Evolutionary conservation across 2,888 invertebrate genomes (phyloP).

Genomic region (Empis livida): DNA sequence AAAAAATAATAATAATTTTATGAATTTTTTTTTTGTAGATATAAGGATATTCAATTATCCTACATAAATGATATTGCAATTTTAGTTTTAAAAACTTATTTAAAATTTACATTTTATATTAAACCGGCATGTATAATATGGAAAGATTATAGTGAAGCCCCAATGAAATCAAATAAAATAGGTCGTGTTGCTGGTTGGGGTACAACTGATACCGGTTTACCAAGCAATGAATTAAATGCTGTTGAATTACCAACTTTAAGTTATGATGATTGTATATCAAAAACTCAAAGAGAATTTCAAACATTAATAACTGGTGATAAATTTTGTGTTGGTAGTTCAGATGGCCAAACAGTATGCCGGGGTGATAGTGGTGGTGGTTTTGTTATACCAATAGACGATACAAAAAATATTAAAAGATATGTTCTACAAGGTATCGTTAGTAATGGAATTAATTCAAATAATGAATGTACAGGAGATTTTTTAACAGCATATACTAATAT

Average conservation of each 20-base stretch:
- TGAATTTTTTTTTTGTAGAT: slow-evolving; percentile 9
- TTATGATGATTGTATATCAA: slow-evolving; percentile 12
- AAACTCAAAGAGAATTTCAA: slow-evolving; percentile 10
- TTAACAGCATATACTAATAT: slow-evolving; percentile 14
- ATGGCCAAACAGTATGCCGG: slow-evolving; percentile 15
- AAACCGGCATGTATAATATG: slow-evolving; percentile 30
- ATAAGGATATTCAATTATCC: slow-evolving; percentile 15
- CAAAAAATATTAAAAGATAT: slow-evolving; percentile 6
- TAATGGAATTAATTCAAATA: slow-evolving; percentile 1
- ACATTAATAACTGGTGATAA: slow-evolving; percentile 22
- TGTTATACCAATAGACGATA: slow-evolving; percentile 6
- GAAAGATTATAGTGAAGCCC: slow-evolving; percentile 10
- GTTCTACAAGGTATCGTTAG: slow-evolving; percentile 22
- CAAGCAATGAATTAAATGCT: slow-evolving; percentile 11
- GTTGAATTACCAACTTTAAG: slow-evolving; percentile 13
- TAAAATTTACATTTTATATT: slow-evolving; percentile 23
- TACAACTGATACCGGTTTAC: slow-evolving; percentile 4
- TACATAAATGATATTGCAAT: slow-evolving; percentile 28
- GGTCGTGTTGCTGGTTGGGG: slow-evolving; percentile 20
- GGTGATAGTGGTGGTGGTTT: slow-evolving; percentile 26
- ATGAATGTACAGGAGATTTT: slow-evolving; percentile 1
- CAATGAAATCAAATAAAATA: not conserved
- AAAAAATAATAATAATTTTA: not conserved
- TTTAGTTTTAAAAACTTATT: slow-evolving; percentile 19
- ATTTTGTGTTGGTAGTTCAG: slow-evolving; percentile 23